Base-by-base conservation (phyloP, 2,113 vertebrate species). In the Diadophis punctatus region DNA sequence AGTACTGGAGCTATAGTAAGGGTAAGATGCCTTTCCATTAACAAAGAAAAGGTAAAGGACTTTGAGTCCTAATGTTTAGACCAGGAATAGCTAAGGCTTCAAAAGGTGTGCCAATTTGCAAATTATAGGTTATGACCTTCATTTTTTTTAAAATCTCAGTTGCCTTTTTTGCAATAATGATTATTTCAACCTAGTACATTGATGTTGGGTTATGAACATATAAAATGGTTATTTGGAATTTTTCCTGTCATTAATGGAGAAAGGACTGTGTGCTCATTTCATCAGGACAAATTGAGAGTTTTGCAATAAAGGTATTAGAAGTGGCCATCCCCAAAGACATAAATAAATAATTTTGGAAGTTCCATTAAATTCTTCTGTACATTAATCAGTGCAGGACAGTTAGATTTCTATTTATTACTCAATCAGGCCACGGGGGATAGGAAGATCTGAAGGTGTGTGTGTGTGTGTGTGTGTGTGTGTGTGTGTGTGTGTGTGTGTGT, bases 261-360 rank as follows among this genome's bases (percentile, higher is more conserved):
- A 60, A 95, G 90, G 93, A 96, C 95, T 95, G 34, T 58, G 86
- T 94, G 94, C 30, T 91, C 56, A 95, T 96, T 93, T 94, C 87
- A 95, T 93, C 94, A 88, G 93, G 93, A 63, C 56, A 89, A n/a
- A 43, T 30, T 87, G 80, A 85, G 94, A 46, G 1, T 63, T 51
- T 51, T 94, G 93, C 90, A 52, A 46, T 94, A 55, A 53, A 93
- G 90, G 53, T 86, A 56, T 85, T 52, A 86, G 93, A 88, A 93
- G 89, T 3, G 94, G 91, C 84, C 63, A 53, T 95, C 95, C 84
- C 94, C 95, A 63, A 86, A 87, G 92, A 68, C 30, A 95, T 95
- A 85, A 88, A 90, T 46, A 90, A 93, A 93, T 85, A 91, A 56
- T 94, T 51, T 92, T 43, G 88, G 51, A 91, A 16, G 20, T 27